Conservation (phyloP, 2,797 vertebrate species). For the Epinephelus awoara region DNA sequence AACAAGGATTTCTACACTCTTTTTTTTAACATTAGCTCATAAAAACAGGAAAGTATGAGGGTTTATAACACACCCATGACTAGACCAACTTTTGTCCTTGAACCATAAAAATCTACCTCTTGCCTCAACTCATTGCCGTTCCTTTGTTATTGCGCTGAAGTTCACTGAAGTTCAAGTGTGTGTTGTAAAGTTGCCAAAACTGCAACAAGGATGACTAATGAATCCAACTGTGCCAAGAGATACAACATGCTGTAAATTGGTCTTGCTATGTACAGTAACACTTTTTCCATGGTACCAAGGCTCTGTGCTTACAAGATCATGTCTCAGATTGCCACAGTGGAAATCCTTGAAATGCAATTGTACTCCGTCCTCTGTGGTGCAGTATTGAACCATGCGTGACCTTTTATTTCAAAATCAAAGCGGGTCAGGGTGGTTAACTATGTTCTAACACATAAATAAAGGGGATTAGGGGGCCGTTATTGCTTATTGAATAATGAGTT, state of each 20-base stretch:
- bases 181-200: constrained; percentile 52
- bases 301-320: constrained; percentile 45
- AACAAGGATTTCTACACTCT: constrained; percentile 20
- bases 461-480: constrained; percentile 61
- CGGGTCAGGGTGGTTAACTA: constrained; percentile 61
- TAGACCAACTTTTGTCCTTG: constrained; percentile 36
- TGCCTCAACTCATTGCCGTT: constrained; percentile 31
- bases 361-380: constrained; percentile 24
- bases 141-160: constrained; percentile 35
- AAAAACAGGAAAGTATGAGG: constrained; percentile 53
- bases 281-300: constrained; percentile 13
- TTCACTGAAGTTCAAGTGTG: constrained; percentile 48
- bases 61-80: constrained; percentile 11
- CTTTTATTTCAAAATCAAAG: constrained; percentile 69
- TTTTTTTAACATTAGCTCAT: constrained; percentile 31
- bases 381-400: constrained; percentile 66
- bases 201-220: constrained; percentile 52
- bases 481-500: constrained; percentile 73
- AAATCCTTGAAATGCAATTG: constrained; percentile 55
- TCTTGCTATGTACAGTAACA: constrained; percentile 38
- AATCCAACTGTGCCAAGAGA: constrained; percentile 43
- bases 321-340: constrained; percentile 23
- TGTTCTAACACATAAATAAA: constrained; percentile 63
- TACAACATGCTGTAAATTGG: constrained; percentile 41
- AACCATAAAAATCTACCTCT: constrained; percentile 49